Evolutionary conservation across 2,113 vertebrate species (phyloP), one percentile per base, ranked within the genome.

Genomic region (Oryzias javanicus): DNA sequence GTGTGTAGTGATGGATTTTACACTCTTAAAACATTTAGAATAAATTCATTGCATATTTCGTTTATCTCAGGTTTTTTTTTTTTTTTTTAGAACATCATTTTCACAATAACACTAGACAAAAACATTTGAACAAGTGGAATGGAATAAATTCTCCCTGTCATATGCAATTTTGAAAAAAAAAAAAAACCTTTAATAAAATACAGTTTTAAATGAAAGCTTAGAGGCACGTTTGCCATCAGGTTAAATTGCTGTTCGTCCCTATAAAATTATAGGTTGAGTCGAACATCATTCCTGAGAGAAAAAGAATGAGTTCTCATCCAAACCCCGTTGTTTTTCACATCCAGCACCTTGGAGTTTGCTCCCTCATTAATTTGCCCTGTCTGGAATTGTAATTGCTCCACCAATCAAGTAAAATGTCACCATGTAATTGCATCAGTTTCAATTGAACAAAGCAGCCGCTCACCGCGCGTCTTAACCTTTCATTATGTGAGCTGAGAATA

Each of bases 351-450:
- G 19, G 16, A n/a, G 44, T 46, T 46, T 46, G 35, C 44, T 46
- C 44, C 14, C 16, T 46, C 44, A 46, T 16, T 46, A 46, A 46
- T n/a, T 46, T 46, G 15, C 15, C 44, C 44, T 18, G 46, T 18
- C 12, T 19, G 46, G 46, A 18, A n/a, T 47, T 47, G 42, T 56
- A 3, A 4, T 15, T 1, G 27, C 44, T 3, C 3, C 15, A 16
- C 42, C 46, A 47, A 64, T 70, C 17, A 54, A 51, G 18, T 46
- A 17, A 64, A 65, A 71, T 63, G 50, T 47, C 70, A 71, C 46
- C 57, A 49, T 14, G 20, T 35, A 45, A 18, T 27, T 61, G 22
- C 24, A 53, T 73, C 4, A 18, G 59, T 60, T 68, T 27, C 35
- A 51, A 41, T 6, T 53, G 19, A 62, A 60, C 49, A 40, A 14